Percentiles rank a stretch among this genome's conserved stretches.
Evolutionary conservation across 1,140 invertebrate genomes (phyloP).

Genomic region (Hylyphantes graminicola): DNA sequence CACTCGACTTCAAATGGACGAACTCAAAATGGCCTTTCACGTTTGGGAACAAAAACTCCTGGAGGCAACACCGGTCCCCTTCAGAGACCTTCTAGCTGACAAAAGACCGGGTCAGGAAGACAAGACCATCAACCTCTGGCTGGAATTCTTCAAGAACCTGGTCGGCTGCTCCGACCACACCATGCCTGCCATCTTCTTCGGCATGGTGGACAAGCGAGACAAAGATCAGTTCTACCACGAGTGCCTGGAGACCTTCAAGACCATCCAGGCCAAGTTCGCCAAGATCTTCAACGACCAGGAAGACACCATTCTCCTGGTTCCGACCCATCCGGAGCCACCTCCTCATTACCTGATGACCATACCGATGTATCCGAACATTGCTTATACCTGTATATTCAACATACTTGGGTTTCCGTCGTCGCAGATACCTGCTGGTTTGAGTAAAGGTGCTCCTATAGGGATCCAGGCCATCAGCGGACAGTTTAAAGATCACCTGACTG

Average conservation of each 20-base stretch:
- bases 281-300: slow-evolving; percentile 66
- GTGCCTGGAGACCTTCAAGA: slow-evolving; percentile 69
- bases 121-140: background rate
- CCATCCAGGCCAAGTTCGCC: slow-evolving; percentile 17
- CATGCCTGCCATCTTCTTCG: slow-evolving; percentile 70
- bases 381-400: slow-evolving; percentile 73
- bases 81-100: background rate
- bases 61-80: background rate
- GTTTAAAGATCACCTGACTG: slow-evolving; percentile 64
- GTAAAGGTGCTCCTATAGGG: slow-evolving; percentile 68
- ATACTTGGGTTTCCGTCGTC: slow-evolving; percentile 52
- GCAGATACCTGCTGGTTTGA: slow-evolving; percentile 62
- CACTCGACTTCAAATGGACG: background rate
- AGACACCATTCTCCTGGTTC: slow-evolving; percentile 86
- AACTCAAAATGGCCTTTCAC: slow-evolving; percentile 2
- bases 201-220: slow-evolving; percentile 72
- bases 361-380: slow-evolving; percentile 85
- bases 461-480: slow-evolving; percentile 68
- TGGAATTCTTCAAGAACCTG: slow-evolving; percentile 64
- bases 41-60: slow-evolving; percentile 30
- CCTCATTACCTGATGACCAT: slow-evolving; percentile 86
- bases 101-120: background rate
- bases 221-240: slow-evolving; percentile 67
- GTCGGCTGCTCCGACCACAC: slow-evolving; percentile 45
- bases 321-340: slow-evolving; percentile 83